Evolutionary conservation across 2,888 invertebrate species (phyloP).

Genomic region (Clepsis dumicolana): DNA sequence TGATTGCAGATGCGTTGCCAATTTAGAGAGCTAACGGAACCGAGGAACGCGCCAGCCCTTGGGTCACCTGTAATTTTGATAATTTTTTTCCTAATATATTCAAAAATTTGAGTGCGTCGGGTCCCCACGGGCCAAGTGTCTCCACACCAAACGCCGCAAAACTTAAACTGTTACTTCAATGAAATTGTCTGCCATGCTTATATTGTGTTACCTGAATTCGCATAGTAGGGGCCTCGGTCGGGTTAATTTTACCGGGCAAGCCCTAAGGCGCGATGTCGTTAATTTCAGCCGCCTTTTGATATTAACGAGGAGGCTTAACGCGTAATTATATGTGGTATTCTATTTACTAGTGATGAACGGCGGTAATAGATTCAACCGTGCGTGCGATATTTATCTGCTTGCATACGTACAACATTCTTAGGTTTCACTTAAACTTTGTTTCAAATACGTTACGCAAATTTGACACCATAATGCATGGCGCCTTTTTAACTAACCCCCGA

Average conservation of each 20-base stretch:
- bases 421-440: background rate
- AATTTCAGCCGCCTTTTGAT: constrained; percentile 53
- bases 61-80: too few species aligned
- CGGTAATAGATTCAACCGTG: constrained; percentile 36
- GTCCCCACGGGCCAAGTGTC: too few species aligned
- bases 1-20: too few species aligned
- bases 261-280: constrained; percentile 54
- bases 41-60: too few species aligned
- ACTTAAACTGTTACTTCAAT: too few species aligned
- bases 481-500: too few species aligned
- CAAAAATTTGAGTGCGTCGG: too few species aligned
- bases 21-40: too few species aligned
- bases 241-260: constrained; percentile 53
- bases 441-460: background rate
- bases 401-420: background rate
- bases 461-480: too few species aligned
- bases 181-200: too few species aligned
- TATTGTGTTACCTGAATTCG: background rate
- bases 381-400: background rate
- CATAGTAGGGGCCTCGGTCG: constrained; percentile 43
- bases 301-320: constrained; percentile 51
- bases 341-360: constrained; percentile 46
- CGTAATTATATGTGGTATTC: constrained; percentile 52
- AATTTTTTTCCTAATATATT: too few species aligned
- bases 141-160: too few species aligned